Evolutionary conservation across 2,888 invertebrate species (phyloP).

Genomic region (Pilophorus perplexus): DNA sequence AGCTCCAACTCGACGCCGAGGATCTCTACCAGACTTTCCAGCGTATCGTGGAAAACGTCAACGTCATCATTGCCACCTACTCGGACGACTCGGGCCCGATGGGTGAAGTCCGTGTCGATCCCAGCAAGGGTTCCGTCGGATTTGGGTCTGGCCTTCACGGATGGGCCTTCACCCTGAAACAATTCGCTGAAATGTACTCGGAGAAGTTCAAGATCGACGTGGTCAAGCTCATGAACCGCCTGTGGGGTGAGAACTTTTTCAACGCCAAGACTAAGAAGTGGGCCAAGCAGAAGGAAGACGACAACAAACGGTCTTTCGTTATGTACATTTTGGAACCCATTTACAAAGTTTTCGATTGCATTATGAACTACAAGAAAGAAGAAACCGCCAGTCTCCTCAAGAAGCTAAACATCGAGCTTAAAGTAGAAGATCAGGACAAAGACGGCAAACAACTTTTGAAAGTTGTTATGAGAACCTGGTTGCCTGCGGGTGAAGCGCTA

Average conservation of each 20-base stretch:
- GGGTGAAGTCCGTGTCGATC: conserved; percentile 98
- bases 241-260: conserved; percentile 99
- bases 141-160: conserved; percentile 99
- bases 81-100: conserved; percentile 96
- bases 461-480: conserved; percentile 98
- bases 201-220: conserved; percentile 98
- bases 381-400: conserved; percentile 82
- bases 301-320: conserved; percentile 95
- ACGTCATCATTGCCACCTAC: conserved; percentile 99
- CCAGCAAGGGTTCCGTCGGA: conserved; percentile 97
- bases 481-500: conserved; percentile 98
- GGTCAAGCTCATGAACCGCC: conserved; percentile 92
- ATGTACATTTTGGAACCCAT: conserved; percentile 99
- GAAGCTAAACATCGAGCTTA: conserved; percentile 88
- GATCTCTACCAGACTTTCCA: conserved; percentile 99
- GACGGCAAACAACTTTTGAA: conserved; percentile 95
- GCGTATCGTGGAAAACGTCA: conserved; percentile 98
- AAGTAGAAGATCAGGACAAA: conserved; percentile 93
- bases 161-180: conserved; percentile 99
- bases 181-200: conserved; percentile 98
- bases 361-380: conserved; percentile 94
- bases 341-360: conserved; percentile 86
- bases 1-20: conserved; percentile 93
- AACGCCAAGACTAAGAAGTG: conserved; percentile 97
- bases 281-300: conserved; percentile 85